phyloP scores from a whole-genome alignment of 2,888 invertebrate species.

The Drosophila antonietae region DNA sequence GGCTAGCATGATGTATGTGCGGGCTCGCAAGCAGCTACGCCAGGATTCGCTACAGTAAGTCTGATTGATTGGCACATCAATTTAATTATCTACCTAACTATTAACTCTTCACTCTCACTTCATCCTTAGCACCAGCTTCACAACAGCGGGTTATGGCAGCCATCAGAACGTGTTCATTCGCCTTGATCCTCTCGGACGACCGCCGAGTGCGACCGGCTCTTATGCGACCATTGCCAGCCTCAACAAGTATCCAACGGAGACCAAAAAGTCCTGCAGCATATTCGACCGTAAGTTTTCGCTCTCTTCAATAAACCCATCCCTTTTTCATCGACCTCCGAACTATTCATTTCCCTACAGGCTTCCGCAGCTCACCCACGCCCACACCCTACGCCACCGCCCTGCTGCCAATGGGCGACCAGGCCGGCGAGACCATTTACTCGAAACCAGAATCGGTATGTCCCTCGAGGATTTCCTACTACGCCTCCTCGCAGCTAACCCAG shows the following conservation, averaged over 20 bases:
- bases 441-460: slow-evolving; percentile 86
- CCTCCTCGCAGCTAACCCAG: slow-evolving; percentile 91
- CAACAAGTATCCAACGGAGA: slow-evolving; percentile 88
- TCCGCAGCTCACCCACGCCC: slow-evolving; percentile 86
- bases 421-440: slow-evolving; percentile 66
- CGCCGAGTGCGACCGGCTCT: slow-evolving; percentile 91
- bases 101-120: background rate
- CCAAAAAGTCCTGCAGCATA: slow-evolving; percentile 84
- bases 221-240: slow-evolving; percentile 93
- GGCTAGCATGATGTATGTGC: slow-evolving; percentile 84
- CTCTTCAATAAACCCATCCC: background rate
- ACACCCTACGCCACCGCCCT: slow-evolving; percentile 91
- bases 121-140: slow-evolving; percentile 89
- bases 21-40: slow-evolving; percentile 83
- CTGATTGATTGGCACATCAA: slow-evolving; percentile 20
- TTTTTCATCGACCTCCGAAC: slow-evolving; percentile 32
- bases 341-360: slow-evolving; percentile 72
- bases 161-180: slow-evolving; percentile 91
- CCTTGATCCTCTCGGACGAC: slow-evolving; percentile 89
- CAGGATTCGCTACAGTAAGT: slow-evolving; percentile 83
- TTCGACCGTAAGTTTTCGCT: slow-evolving; percentile 80
- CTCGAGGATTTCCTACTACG: slow-evolving; percentile 90
- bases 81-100: slow-evolving; percentile 22
- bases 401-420: slow-evolving; percentile 85
- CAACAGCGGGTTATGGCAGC: slow-evolving; percentile 90